Percentiles rank a stretch among this genome's conserved stretches.
These are phyloP conservation scores for Benitochromis conjunctus DNA, from an alignment of 2,113 vertebrate genomes.

Conservation along the genomic window DNA sequence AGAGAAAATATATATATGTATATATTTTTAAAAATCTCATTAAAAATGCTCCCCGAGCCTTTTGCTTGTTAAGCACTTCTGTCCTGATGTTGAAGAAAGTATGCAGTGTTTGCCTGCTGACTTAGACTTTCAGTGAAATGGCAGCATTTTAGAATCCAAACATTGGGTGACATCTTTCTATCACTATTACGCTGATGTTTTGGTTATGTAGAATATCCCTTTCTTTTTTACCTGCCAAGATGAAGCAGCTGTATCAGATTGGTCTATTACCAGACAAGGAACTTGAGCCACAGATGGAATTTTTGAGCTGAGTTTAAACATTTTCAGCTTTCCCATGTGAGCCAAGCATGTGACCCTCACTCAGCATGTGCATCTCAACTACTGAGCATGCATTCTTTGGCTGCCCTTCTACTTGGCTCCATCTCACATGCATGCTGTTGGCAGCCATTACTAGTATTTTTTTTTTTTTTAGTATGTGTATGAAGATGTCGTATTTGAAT, in stretches of 20 bases:
- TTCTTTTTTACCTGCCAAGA: neutral
- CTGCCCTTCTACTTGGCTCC: conserved; percentile 57
- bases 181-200: neutral
- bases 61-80: conserved; percentile 67
- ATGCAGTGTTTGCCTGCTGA: conserved; percentile 34
- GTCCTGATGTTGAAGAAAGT: conserved; percentile 59
- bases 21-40: conserved; percentile 1
- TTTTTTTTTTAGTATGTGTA: neutral
- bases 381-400: conserved; percentile 63
- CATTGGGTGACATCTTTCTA: neutral
- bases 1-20: neutral
- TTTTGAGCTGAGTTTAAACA: conserved; percentile 38
- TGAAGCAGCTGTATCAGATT: neutral
- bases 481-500: conserved; percentile 10
- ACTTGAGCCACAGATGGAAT: conserved; percentile 12
- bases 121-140: conserved; percentile 11
- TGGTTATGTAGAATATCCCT: neutral
- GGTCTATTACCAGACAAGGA: conserved; percentile 4
- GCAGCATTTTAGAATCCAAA: neutral
- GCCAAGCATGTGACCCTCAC: conserved; percentile 41
- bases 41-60: conserved; percentile 44
- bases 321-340: conserved; percentile 35
- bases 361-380: conserved; percentile 44
- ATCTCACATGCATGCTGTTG: conserved; percentile 35
- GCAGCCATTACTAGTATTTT: conserved; percentile 25